These are phyloP conservation scores for Cantharis rufa DNA, from an alignment of 2,888 invertebrate genomes.

Conservation along the genomic window DNA sequence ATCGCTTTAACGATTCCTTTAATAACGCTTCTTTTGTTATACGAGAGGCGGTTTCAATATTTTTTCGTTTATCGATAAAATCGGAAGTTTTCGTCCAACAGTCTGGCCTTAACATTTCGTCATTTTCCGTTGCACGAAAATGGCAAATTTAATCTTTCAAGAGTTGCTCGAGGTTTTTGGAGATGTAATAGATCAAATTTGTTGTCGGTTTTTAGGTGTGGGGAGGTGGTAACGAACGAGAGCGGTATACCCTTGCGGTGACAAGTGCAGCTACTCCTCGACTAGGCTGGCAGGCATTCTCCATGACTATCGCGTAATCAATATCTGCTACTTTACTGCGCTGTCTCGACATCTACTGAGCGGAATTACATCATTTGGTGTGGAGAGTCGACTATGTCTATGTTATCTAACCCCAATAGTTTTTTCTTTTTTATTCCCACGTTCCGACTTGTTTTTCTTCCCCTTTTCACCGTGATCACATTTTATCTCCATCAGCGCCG, in stretches of 20 bases:
- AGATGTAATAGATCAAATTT: slow-evolving; percentile 16
- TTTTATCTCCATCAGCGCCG: neutral
- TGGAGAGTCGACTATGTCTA: slow-evolving; percentile 14
- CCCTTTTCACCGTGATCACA: neutral
- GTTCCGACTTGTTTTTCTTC: slow-evolving; percentile 5
- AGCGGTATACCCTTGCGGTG: slow-evolving; percentile 33
- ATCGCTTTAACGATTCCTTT: neutral
- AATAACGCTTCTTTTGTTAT: neutral
- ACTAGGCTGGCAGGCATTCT: slow-evolving; percentile 15
- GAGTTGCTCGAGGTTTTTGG: neutral
- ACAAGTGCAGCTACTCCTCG: slow-evolving; percentile 38
- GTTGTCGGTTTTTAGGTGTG: slow-evolving; percentile 4
- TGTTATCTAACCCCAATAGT: slow-evolving; percentile 8
- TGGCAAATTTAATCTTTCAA: neutral
- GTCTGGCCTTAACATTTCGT: neutral
- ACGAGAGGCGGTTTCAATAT: neutral
- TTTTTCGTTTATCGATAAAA: neutral
- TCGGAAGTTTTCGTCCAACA: neutral
- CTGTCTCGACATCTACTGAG: slow-evolving; percentile 30
- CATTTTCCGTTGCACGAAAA: neutral
- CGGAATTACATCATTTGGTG: slow-evolving; percentile 24
- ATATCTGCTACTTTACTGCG: slow-evolving; percentile 35
- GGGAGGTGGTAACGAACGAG: slow-evolving; percentile 24
- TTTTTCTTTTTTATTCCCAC: slow-evolving; percentile 27
- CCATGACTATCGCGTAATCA: slow-evolving; percentile 30